These are phyloP conservation scores for Lapara coniferarum DNA, from an alignment of 2,888 invertebrate species.

Conservation along the genomic window DNA sequence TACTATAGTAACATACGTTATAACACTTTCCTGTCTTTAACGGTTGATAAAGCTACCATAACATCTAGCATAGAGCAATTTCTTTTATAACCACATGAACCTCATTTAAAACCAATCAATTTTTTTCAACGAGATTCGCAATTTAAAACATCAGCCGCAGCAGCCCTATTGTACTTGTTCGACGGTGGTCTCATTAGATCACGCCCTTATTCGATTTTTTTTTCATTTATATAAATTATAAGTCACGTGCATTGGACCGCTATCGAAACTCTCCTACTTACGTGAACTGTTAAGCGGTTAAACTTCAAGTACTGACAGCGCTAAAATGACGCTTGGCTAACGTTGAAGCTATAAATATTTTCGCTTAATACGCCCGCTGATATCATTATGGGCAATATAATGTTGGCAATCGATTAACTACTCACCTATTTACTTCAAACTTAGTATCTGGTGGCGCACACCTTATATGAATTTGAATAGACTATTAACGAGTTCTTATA, in stretches of 20 bases:
- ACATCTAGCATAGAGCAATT: not conserved
- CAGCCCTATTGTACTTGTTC: slow-evolving; percentile 51
- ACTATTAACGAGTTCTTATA: slow-evolving; percentile 11
- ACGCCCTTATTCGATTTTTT: slow-evolving; percentile 58
- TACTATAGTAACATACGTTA: too few species aligned
- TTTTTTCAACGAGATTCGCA: slow-evolving; percentile 11
- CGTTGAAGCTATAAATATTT: slow-evolving; percentile 37
- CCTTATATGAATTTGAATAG: slow-evolving; percentile 29
- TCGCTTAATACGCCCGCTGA: slow-evolving; percentile 27
- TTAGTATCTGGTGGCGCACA: slow-evolving; percentile 17
- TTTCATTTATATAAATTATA: slow-evolving; percentile 61
- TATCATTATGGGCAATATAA: slow-evolving; percentile 23
- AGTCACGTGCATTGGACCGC: slow-evolving; percentile 50
- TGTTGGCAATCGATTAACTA: slow-evolving; percentile 40
- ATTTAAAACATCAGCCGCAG: slow-evolving; percentile 25
- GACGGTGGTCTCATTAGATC: slow-evolving; percentile 74
- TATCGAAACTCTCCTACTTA: slow-evolving; percentile 41
- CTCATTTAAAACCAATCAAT: not conserved
- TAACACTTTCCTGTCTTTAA: too few species aligned
- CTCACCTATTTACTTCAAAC: slow-evolving; percentile 41
- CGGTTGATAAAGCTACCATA: too few species aligned
- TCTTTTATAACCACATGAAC: not conserved
- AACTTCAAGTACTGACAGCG: slow-evolving; percentile 49
- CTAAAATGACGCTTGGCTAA: slow-evolving; percentile 44
- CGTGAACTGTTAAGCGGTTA: slow-evolving; percentile 51